Base-by-base conservation (phyloP, 1,140 invertebrate species). In the Xylocopa sonorina region DNA sequence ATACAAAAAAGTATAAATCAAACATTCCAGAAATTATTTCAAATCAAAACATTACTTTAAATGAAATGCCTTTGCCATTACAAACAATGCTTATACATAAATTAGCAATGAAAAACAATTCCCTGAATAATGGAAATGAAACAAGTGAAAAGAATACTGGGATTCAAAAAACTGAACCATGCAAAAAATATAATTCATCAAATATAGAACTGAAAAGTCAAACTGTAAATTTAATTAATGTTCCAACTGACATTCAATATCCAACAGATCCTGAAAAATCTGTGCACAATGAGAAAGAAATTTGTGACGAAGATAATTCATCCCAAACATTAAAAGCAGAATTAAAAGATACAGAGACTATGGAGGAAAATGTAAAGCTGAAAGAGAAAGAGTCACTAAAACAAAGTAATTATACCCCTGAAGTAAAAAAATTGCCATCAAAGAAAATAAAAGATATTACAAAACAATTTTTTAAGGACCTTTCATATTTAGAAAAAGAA, bases 11-110 rank as follows among this genome's bases (percentile, higher is more conserved):
- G 16, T 24, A 18, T 0, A 50, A 48, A 41, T 46, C 34, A 18
- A 87, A 82, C 50, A 14, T 72, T 12, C 90, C 91, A 9, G 89
- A 84, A 86, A 81, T 93, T 58, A 86, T 92, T 78, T 93, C 92
- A 3, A 86, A 89, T 73, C 78, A 91, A 74, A 75, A 89, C 51
- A 87, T 93, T 57, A 89, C 85, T n/a, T 72, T 79, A 32, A 87
- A 91, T 63, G 85, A 91, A 66, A 87, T 92, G 48, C 85, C 90
- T 34, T 60, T 71, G 0, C 80, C 80, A 7, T 69, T 90, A 24
- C 80, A 86, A 29, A 87, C 87, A 27, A 79, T 87, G 53, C 29
- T 91, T 3, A 86, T 71, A 58, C 82, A 80, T 2, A 86, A 48
- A 34, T 87, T 72, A 34, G 27, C 46, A 51, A 21, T 46, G 12